Base-by-base conservation (phyloP, 2,113 vertebrate species). In the Pteronura brasiliensis region DNA sequence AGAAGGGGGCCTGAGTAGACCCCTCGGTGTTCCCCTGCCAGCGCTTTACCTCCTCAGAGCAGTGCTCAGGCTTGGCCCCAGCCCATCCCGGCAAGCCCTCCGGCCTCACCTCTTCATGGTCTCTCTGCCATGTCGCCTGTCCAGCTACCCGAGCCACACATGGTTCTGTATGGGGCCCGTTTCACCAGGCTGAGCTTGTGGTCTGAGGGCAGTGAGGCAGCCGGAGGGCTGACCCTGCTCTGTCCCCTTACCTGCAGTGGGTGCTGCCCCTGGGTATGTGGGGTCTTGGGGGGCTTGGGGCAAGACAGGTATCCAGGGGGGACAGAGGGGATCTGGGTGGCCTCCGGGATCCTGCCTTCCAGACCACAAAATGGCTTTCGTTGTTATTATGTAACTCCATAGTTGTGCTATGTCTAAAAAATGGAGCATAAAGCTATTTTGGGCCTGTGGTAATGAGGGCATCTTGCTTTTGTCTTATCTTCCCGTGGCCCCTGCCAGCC, bases 401-500 rank as follows among this genome's bases (percentile, higher is more conserved):
- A 96, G 97, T 98, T 94, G 93, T 97, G 97, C 97, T 97, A 89
- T 82, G 39, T 98, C 98, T 98, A 96, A 98, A 99, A 99, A 98
- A 88, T 98, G 96, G 98, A 98, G 94, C 98, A 97, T 93, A 90
- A 98, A 96, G 94, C 98, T 99, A 99, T 99, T 99, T 98, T 98
- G 96, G 84, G 96, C 96, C 29, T 17, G 14, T 97, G 97, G 67
- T 98, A 98, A 99, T 98, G 98, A 98, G 99, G 98, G 98, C 98
- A 98, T 96, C 96, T 97, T 90, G 74, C 98, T 97, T 97, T 97
- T 98, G 93, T 98, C 97, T 97, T 89, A 82, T 96, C 98, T 98
- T 97, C 95, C 88, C 31, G 9, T 93, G 93, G 98, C 57, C 91
- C 0, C 95, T 96, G 97, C 74, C 74, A 77, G 74, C 95, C 61